Base-by-base conservation (phyloP, 2,797 vertebrate species). In the Kryptolebias ocellatus region DNA sequence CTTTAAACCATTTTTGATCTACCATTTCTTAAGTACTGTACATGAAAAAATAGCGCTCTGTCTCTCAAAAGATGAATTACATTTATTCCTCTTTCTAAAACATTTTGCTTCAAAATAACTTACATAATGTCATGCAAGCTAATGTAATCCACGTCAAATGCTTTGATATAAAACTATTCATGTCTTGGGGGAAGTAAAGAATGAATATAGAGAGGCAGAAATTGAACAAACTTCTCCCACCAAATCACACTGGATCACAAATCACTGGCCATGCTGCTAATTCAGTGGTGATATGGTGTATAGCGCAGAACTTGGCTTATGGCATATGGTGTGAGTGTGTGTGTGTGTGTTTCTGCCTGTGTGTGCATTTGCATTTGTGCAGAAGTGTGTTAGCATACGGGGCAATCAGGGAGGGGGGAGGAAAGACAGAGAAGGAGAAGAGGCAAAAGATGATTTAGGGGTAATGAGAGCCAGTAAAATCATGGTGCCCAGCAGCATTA, bases 401-500 rank as follows among this genome's bases (percentile, higher is more conserved):
- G 59, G 53, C 70, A 61, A 73, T 54, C 71, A 76, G 67, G 69
- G 75, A 58, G 51, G 27, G 0, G 63, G 37, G 56, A 24, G 51
- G 1, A 47, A 60, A 52, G 31, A 53, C 5, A 34, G 46, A 70
- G 56, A 53, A 69, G 8, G 82, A 68, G 77, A 44, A 61, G 78
- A 83, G 69, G 80, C 78, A 83, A 83, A 80, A 81, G 83, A 88
- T 91, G 91, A 90, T 92, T 86, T 89, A 89, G 83, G 86, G 82
- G 85, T 92, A 91, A 93, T 91, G 87, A 87, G 88, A 91, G 92
- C 79, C 84, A 70, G 89, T 89, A 91, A 92, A 90, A 90, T 90
- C 85, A 90, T 75, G 76, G 84, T 89, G 87, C 91, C 90, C 88
- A 84, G 84, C 70, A 62, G 89, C 80, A 90, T 90, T 90, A 90